Evolutionary conservation across 2,113 vertebrate species (phyloP).

Genomic region (Etia nguti): DNA sequence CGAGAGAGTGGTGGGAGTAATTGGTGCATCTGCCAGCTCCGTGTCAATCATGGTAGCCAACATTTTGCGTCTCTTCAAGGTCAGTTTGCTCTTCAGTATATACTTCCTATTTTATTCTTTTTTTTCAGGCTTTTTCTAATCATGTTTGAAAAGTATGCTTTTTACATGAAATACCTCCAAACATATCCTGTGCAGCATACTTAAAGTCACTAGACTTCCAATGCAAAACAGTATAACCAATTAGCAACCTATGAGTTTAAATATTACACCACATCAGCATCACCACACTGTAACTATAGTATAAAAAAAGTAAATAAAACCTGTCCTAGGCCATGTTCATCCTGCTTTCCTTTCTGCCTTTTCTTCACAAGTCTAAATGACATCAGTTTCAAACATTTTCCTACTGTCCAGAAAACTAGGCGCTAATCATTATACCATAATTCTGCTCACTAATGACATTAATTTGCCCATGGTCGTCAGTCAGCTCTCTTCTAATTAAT

Average conservation of each 20-base stretch:
- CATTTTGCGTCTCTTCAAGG: conserved; percentile 95
- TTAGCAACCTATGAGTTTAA: neutral
- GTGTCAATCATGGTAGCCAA: conserved; percentile 99
- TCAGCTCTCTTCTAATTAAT: conserved; percentile 48
- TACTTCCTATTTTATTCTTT: neutral
- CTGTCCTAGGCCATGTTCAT: neutral
- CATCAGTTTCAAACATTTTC: neutral
- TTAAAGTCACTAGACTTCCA: neutral
- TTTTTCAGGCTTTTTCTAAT: neutral
- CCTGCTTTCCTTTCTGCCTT: neutral
- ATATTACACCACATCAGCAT: neutral
- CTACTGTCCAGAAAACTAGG: conserved; percentile 13
- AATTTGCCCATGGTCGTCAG: conserved; percentile 31
- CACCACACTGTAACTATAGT: neutral
- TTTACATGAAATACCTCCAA: neutral
- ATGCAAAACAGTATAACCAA: neutral
- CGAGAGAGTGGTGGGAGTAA: conserved; percentile 89
- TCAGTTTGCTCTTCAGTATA: conserved; percentile 60
- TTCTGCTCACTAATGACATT: conserved; percentile 47
- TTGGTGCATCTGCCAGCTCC: conserved; percentile 91
- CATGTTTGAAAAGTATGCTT: neutral
- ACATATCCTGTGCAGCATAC: neutral
- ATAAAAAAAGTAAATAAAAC: neutral
- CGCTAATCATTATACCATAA: conserved; percentile 25
- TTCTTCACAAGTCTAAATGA: neutral